Conservation (phyloP, 92 coral and sea anemone species). For the Actinernus sp. region DNA sequence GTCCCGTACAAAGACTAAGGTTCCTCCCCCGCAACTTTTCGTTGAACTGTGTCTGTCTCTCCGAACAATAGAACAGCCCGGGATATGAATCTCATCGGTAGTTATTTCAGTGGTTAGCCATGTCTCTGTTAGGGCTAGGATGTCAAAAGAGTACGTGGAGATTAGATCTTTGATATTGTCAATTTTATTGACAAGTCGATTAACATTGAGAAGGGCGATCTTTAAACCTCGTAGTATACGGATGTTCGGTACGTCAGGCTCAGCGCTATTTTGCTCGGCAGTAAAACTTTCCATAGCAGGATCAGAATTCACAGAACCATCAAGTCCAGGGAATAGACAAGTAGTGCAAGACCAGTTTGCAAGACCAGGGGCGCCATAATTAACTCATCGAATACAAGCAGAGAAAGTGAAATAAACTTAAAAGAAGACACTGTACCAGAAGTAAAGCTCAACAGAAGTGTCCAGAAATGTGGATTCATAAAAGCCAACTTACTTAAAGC, state of each 20-base stretch:
- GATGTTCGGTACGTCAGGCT: not conserved
- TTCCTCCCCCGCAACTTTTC: constrained; percentile 47
- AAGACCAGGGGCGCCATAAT: too few relatives aligned
- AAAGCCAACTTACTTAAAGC: too few relatives aligned
- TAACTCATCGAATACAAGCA: too few relatives aligned
- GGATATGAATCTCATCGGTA: constrained; percentile 23
- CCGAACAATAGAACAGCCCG: constrained; percentile 3
- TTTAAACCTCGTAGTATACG: constrained; percentile 13
- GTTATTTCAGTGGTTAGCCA: constrained; percentile 25
- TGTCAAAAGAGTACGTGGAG: constrained; percentile 1
- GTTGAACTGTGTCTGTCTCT: constrained; percentile 10
- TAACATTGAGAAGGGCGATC: constrained; percentile 18
- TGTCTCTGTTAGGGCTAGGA: constrained; percentile 23
- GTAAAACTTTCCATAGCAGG: not conserved
- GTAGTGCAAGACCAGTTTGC: constrained; percentile 11
- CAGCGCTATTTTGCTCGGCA: not conserved
- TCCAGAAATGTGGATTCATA: too few relatives aligned
- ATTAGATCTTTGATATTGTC: constrained; percentile 6
- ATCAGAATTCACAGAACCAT: not conserved
- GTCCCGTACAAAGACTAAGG: constrained; percentile 33
- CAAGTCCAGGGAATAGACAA: not conserved
- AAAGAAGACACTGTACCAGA: too few relatives aligned
- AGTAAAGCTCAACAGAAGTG: too few relatives aligned
- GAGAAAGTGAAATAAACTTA: too few relatives aligned
- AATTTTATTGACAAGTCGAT: constrained; percentile 12